Conservation (phyloP, 2,797 vertebrate species). For the Tamandua tetradactyla region DNA sequence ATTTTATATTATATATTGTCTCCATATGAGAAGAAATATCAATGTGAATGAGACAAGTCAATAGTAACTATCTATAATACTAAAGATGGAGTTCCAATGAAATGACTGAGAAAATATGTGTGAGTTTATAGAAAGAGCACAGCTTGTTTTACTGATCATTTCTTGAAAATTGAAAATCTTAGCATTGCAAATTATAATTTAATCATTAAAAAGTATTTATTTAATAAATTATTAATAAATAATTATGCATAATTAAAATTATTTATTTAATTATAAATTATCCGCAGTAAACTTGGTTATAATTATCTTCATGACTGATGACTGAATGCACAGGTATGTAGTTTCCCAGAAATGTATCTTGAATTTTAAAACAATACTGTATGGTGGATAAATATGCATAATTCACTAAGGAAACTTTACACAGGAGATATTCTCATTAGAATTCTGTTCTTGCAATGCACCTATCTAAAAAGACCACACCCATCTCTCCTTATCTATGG, state of each 20-base stretch:
- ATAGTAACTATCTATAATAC: constrained; percentile 59
- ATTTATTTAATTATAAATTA: no score
- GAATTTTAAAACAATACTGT: constrained; percentile 36
- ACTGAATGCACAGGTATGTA: neutral
- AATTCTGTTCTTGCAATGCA: neutral
- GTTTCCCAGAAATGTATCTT: neutral
- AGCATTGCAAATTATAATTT: constrained; percentile 35
- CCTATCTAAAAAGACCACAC: neutral
- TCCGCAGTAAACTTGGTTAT: neutral
- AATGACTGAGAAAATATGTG: constrained; percentile 50
- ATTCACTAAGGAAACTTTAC: neutral
- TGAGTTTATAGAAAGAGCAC: neutral
- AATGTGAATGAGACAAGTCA: constrained; percentile 75
- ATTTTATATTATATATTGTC: neutral
- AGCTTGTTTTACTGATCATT: constrained; percentile 3
- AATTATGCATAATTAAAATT: no score
- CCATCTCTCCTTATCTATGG: neutral
- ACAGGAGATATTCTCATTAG: neutral
- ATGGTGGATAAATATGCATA: neutral
- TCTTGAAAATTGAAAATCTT: constrained; percentile 42
- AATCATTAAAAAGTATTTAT: no score
- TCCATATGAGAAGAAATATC: constrained; percentile 76
- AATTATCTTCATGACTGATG: no score
- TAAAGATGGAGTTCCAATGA: constrained; percentile 58
- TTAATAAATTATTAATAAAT: no score